Evolutionary conservation across 2,113 vertebrate species (phyloP).

Genomic region (Campylomormyrus numenius): DNA sequence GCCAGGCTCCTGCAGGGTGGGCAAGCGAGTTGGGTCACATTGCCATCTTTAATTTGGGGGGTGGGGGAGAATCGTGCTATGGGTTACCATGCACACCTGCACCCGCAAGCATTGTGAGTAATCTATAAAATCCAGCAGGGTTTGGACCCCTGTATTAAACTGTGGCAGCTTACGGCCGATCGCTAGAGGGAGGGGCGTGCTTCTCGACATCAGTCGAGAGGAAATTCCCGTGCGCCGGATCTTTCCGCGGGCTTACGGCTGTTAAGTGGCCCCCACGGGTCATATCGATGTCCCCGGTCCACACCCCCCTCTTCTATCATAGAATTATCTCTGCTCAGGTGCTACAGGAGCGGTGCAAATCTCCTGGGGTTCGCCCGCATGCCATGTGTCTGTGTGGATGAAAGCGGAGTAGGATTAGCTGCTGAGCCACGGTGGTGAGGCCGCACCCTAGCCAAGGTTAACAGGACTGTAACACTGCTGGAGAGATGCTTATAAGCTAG

Average conservation of each 20-base stretch:
- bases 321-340: constrained; percentile 21
- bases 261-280: constrained; percentile 52
- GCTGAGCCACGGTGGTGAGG: constrained; percentile 37
- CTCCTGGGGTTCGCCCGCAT: constrained; percentile 30
- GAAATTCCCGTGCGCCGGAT: constrained; percentile 22
- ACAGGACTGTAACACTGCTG: constrained; percentile 30
- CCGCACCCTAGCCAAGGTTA: constrained; percentile 30
- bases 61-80: constrained; percentile 17
- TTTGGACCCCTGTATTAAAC: constrained; percentile 19
- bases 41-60: constrained; percentile 6
- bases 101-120: constrained; percentile 24
- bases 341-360: constrained; percentile 22
- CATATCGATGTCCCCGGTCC: constrained; percentile 38
- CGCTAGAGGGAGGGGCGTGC: neutral
- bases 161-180: neutral
- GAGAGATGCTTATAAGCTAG: neutral
- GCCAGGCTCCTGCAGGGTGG: neutral
- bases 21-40: constrained; percentile 31
- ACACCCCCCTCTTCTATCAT: neutral
- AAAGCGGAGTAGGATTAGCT: constrained; percentile 46
- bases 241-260: constrained; percentile 23
- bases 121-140: constrained; percentile 32
- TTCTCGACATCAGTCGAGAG: constrained; percentile 24
- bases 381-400: constrained; percentile 36
- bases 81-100: constrained; percentile 24